These are phyloP conservation scores for Synergus umbraculus DNA, from an alignment of 2,888 invertebrate genomes.

Conservation along the genomic window DNA sequence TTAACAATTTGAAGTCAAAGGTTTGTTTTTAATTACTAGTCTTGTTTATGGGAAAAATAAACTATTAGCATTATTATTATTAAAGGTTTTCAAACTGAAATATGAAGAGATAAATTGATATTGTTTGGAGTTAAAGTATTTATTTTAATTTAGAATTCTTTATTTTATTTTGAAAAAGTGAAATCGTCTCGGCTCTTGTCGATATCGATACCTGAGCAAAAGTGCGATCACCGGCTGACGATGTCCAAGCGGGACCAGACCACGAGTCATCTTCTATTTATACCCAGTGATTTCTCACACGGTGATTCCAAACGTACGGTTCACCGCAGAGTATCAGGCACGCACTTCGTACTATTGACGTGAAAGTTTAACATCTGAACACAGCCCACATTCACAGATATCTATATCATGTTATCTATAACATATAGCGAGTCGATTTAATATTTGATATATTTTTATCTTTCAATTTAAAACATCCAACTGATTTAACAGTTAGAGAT, in stretches of 20 bases:
- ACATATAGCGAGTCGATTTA: neutral
- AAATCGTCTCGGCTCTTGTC: neutral
- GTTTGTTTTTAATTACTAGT: neutral
- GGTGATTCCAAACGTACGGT: constrained; percentile 57
- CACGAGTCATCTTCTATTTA: constrained; percentile 72
- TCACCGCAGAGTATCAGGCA: constrained; percentile 43
- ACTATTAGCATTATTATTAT: no score
- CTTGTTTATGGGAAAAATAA: neutral
- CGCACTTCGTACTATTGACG: constrained; percentile 34
- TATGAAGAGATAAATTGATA: neutral
- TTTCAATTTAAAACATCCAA: neutral
- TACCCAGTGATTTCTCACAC: constrained; percentile 69
- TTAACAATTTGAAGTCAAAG: neutral
- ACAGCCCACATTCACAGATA: neutral
- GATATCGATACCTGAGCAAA: constrained; percentile 23
- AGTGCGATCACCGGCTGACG: constrained; percentile 57
- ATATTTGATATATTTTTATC: neutral
- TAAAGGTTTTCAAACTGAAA: neutral
- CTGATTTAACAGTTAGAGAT: no score
- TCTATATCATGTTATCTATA: constrained; percentile 2
- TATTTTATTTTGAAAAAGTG: neutral
- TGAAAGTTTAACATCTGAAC: constrained; percentile 8
- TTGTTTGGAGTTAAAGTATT: neutral
- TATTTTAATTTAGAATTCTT: neutral
- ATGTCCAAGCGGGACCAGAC: constrained; percentile 59